Evolutionary conservation across 2,888 invertebrate species (phyloP).

Genomic region (Dorcus hopei): DNA sequence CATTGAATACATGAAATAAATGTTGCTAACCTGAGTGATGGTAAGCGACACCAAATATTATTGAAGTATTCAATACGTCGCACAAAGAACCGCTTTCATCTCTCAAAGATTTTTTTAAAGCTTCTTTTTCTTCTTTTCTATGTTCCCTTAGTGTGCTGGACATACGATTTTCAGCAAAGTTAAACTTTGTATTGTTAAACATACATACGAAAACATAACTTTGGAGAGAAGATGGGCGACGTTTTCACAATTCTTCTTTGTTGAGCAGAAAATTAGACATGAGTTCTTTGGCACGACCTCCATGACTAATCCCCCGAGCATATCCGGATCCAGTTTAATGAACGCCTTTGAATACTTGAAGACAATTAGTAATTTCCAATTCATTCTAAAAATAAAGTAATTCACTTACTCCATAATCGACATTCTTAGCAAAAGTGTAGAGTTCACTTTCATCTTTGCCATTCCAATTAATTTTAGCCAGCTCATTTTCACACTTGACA

Average conservation of each 20-base stretch:
- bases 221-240: constrained; percentile 75
- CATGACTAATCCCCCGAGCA: constrained; percentile 72
- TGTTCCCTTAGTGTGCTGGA: constrained; percentile 55
- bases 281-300: constrained; percentile 78
- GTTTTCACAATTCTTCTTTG: constrained; percentile 89
- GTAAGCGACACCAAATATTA: constrained; percentile 83
- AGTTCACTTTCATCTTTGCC: constrained; percentile 52
- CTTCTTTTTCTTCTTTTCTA: constrained; percentile 58
- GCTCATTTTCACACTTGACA: constrained; percentile 68
- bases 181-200: not conserved
- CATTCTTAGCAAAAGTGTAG: constrained; percentile 51
- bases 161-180: constrained; percentile 11
- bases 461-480: constrained; percentile 53
- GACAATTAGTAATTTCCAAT: constrained; percentile 6
- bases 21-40: constrained; percentile 72
- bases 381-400: constrained; percentile 21
- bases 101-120: constrained; percentile 60
- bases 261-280: constrained; percentile 90
- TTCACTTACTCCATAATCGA: constrained; percentile 53
- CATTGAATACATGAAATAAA: too few relatives aligned
- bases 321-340: constrained; percentile 71
- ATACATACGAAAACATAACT: constrained; percentile 45
- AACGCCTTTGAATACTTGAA: constrained; percentile 61
- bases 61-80: constrained; percentile 62
- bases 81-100: constrained; percentile 65